Conservation (phyloP, 2,797 vertebrate genomes). For the Semotilus atromaculatus region DNA sequence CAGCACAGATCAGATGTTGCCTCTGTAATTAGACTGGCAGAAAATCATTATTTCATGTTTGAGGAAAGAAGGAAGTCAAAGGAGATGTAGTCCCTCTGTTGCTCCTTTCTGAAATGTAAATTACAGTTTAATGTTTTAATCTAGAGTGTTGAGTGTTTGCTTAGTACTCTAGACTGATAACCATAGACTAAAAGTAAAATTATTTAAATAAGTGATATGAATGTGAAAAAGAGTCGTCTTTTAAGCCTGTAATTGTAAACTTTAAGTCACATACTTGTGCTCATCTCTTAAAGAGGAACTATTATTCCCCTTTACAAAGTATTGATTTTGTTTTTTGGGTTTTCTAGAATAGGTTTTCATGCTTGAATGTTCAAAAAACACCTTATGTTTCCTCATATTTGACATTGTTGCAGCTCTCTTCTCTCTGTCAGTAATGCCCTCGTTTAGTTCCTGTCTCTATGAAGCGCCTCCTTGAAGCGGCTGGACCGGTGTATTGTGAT, state of each 20-base stretch:
- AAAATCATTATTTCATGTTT: constrained; percentile 99
- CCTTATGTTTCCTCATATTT: background rate
- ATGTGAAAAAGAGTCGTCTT: background rate
- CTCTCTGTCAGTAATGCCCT: background rate
- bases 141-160: constrained; percentile 34
- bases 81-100: constrained; percentile 85
- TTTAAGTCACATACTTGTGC: background rate
- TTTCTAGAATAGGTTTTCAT: background rate
- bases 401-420: background rate
- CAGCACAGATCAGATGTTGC: constrained; percentile 88
- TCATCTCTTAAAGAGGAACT: background rate
- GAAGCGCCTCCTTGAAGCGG: background rate
- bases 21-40: constrained; percentile 99
- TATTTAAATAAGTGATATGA: constrained; percentile 18
- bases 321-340: background rate
- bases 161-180: constrained; percentile 3
- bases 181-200: constrained; percentile 10
- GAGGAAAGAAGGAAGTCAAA: constrained; percentile 92
- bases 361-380: background rate
- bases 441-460: background rate
- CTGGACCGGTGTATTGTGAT: background rate
- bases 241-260: background rate
- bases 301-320: background rate
- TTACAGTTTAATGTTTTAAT: constrained; percentile 53
- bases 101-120: constrained; percentile 78